Evolutionary conservation across 2,113 vertebrate species (phyloP).

Genomic region (Chinchilla lanigera): DNA sequence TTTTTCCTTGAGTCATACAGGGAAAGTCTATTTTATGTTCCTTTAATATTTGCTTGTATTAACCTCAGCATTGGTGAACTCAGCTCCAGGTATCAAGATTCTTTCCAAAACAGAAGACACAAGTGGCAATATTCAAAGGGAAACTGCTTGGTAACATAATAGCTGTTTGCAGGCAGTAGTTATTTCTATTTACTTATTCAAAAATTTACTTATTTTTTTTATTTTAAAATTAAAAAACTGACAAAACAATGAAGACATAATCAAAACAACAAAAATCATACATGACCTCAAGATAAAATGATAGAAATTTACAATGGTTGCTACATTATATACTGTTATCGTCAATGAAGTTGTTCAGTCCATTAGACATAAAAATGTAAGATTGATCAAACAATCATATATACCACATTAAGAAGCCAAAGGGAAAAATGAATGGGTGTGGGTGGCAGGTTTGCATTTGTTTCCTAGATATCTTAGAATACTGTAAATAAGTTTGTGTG

Average conservation of each 20-base stretch:
- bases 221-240: no score
- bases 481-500: slow-evolving; percentile 51
- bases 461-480: neutral
- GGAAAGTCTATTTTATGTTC: neutral
- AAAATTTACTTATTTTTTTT: no score
- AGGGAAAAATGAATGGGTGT: neutral
- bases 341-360: no score
- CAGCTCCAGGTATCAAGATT: neutral
- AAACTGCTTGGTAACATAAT: neutral
- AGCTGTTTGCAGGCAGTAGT: neutral
- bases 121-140: neutral
- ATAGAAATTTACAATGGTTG: no score
- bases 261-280: no score
- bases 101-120: slow-evolving; percentile 31
- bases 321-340: no score
- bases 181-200: neutral
- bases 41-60: neutral
- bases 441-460: slow-evolving; percentile 25
- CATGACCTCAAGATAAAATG: no score
- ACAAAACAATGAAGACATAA: no score
- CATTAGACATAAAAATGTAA: no score
- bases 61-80: neutral
- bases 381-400: neutral
- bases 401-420: slow-evolving; percentile 13
- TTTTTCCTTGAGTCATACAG: neutral